These are phyloP conservation scores for Theretra japonica DNA, from an alignment of 2,888 invertebrate species.

Conservation along the genomic window DNA sequence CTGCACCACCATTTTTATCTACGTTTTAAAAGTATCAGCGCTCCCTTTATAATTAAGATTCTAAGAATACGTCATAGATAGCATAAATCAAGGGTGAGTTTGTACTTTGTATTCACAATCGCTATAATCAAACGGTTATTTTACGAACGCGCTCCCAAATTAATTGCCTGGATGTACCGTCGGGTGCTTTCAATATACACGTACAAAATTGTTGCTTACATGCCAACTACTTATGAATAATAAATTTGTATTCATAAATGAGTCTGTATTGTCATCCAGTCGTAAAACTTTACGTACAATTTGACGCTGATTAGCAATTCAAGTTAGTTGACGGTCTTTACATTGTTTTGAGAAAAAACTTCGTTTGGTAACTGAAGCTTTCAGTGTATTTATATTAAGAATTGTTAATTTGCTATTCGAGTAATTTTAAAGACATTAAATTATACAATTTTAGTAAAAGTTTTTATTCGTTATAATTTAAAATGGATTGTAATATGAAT, in stretches of 20 bases:
- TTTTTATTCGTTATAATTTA: too few species aligned
- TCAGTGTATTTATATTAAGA: not conserved
- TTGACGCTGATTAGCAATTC: constrained; percentile 2
- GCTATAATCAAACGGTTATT: not conserved
- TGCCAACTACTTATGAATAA: constrained; percentile 10
- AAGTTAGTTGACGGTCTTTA: not conserved
- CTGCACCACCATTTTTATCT: too few species aligned
- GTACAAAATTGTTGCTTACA: not conserved
- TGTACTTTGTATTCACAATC: not conserved
- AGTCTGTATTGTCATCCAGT: not conserved
- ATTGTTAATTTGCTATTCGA: not conserved
- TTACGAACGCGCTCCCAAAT: not conserved
- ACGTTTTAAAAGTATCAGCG: too few species aligned
- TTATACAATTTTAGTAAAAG: not conserved
- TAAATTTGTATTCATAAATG: constrained; percentile 8
- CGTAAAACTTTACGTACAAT: constrained; percentile 11
- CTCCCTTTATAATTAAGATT: too few species aligned
- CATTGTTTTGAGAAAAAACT: not conserved
- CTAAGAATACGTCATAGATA: not conserved
- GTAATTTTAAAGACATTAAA: not conserved
- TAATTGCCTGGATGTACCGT: not conserved
- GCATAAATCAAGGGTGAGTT: not conserved
- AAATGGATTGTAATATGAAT: too few species aligned
- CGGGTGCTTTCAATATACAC: constrained; percentile 3
- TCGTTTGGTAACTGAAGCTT: not conserved